A percentile compares a stretch with the other conserved stretches of the same genome.
phyloP scores from a whole-genome alignment of 2,113 vertebrate species.

The Glaucomys volans region DNA sequence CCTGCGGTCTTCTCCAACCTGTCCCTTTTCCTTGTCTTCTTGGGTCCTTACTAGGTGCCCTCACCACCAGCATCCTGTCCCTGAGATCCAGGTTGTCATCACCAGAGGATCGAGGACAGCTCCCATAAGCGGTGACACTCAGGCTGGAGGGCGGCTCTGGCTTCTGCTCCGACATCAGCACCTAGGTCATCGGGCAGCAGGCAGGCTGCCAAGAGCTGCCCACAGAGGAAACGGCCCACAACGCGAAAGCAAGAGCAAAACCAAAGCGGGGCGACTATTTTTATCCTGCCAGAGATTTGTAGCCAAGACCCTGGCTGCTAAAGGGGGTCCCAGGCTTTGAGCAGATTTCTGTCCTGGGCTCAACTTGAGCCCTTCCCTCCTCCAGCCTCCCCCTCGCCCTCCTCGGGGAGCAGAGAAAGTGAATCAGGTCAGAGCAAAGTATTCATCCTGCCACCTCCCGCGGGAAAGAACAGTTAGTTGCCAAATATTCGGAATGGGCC shows the following conservation, averaged over 20 bases:
- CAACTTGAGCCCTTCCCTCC: rapidly evolving
- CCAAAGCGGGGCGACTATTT: slow-evolving; percentile 67
- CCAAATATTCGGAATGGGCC: slow-evolving; percentile 85
- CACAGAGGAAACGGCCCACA: slow-evolving; percentile 58
- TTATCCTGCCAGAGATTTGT: slow-evolving; percentile 62
- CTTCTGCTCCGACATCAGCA: slow-evolving; percentile 54
- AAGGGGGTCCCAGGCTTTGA: slow-evolving; percentile 34
- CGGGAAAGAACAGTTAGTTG: slow-evolving; percentile 72
- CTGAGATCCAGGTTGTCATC: background rate
- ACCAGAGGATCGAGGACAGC: slow-evolving; percentile 68
- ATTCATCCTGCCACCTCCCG: slow-evolving; percentile 80
- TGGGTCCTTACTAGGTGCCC: background rate
- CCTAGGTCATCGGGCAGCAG: background rate
- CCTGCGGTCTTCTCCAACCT: background rate
- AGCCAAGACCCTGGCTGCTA: slow-evolving; percentile 57
- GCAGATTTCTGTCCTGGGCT: background rate
- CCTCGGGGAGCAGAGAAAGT: slow-evolving; percentile 71
- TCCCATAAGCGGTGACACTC: slow-evolving; percentile 57
- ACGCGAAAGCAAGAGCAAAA: slow-evolving; percentile 70
- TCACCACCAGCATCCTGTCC: rapidly evolving
- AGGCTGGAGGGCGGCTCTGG: slow-evolving; percentile 64
- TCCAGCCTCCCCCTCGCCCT: background rate
- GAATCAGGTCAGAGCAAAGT: slow-evolving; percentile 78
- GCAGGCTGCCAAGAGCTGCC: slow-evolving; percentile 73
- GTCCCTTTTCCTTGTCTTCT: background rate